Conservation (phyloP, 2,113 vertebrate genomes). For the Rhinopomastus cyanomelas region DNA sequence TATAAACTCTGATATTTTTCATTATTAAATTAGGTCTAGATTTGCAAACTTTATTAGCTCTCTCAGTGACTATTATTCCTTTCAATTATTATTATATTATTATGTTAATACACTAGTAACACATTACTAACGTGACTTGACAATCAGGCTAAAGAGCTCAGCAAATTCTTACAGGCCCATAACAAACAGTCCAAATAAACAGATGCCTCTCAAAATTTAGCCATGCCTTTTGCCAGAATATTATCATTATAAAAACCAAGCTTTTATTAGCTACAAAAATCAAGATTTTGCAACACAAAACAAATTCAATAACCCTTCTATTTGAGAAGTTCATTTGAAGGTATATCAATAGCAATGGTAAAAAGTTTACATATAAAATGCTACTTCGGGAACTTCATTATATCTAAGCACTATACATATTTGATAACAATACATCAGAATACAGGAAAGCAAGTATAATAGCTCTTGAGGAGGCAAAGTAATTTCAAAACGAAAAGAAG, state of each 20-base stretch:
- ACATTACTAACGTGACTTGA: background rate
- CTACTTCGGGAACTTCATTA: background rate
- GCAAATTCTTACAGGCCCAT: background rate
- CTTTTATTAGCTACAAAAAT: background rate
- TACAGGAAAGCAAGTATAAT: background rate
- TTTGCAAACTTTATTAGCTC: background rate
- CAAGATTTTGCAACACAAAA: background rate
- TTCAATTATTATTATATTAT: background rate
- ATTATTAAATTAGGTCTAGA: background rate
- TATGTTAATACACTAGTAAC: background rate
- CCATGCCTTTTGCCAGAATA: background rate
- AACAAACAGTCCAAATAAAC: background rate
- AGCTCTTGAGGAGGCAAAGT: background rate
- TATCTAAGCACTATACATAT: background rate
- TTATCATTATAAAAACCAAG: background rate
- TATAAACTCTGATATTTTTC: background rate
- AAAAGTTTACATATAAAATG: background rate
- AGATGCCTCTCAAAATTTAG: background rate
- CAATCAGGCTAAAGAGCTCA: background rate
- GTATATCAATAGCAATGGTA: background rate
- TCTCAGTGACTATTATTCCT: background rate
- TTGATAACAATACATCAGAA: background rate
- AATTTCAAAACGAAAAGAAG: background rate
- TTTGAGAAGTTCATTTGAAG: background rate
- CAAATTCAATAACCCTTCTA: background rate